Base-by-base conservation (phyloP, 2,797 vertebrate species). In the Gymnoscopelus microlampas region DNA sequence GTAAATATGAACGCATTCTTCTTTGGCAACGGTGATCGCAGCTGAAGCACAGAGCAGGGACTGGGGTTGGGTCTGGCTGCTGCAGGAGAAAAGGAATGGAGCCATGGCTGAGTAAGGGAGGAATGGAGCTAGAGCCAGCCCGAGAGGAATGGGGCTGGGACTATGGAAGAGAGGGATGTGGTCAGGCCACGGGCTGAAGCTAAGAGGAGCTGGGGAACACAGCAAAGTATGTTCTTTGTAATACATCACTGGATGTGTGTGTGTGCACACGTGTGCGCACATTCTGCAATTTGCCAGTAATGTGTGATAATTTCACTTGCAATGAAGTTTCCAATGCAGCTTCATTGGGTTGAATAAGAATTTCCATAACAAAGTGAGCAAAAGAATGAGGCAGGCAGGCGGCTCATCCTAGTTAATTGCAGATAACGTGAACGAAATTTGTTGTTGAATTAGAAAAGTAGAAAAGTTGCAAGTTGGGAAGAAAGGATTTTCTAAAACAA, bases 161-260 rank as follows among this genome's bases (percentile, higher is more conserved):
- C 76, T 53, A 15, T 29, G 39, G 8, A 26, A 32, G 39, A 66
- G 67, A 83, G 78, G 73, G 84, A 84, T 82, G 87, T 85, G 85
- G 88, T 86, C 76, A 61, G 72, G 76, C 81, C 71, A 32, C 11
- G 47, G 55, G 32, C 66, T 56, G 61, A 72, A 61, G 71, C 75
- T 58, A 82, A 72, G 59, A 35, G 32, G 74, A 60, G 61, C 73
- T 77, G 76, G 76, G 39, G 76, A 83, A 76, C 83, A 78, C 57
- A 73, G 56, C 5, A 39, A 62, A 15, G 70, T 73, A 70, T 80
- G 72, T 76, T 77, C 35, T 23, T 50, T 60, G 69, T 79, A 58
- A 82, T 82, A 79, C 71, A 50, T 66, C 68, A 39, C 39, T 9
- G 39, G 39, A 44, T 44, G 8, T 8, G 8, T 8, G 8, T 8